Conservation (phyloP, 2,113 vertebrate species). For the Apistogramma diplotaenia region DNA sequence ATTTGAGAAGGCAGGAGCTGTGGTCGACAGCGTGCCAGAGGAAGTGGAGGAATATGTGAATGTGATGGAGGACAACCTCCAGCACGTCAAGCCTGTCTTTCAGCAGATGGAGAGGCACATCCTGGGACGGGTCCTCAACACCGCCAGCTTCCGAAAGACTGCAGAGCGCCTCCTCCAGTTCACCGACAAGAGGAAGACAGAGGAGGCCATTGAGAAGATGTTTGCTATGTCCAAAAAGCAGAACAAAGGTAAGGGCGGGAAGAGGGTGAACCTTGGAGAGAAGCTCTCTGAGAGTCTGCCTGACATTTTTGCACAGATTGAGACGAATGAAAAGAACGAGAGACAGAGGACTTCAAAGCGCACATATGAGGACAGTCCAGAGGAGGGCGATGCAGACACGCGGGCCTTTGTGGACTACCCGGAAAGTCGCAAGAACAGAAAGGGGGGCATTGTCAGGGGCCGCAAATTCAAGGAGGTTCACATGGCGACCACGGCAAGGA, state of each 20-base stretch:
- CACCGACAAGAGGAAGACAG: constrained; percentile 89
- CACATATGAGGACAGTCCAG: constrained; percentile 84
- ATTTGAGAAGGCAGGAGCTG: constrained; percentile 80
- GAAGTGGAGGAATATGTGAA: constrained; percentile 86
- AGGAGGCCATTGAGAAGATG: constrained; percentile 88
- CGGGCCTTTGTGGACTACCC: constrained; percentile 89
- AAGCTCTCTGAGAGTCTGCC: constrained; percentile 85
- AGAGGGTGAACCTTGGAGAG: constrained; percentile 78
- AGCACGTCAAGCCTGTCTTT: constrained; percentile 91
- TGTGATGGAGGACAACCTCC: constrained; percentile 87
- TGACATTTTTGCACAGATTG: constrained; percentile 95
- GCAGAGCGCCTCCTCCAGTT: constrained; percentile 89
- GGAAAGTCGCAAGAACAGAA: constrained; percentile 81
- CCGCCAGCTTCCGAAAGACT: constrained; percentile 85
- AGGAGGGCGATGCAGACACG: constrained; percentile 86
- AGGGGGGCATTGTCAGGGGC: constrained; percentile 67
- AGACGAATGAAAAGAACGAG: constrained; percentile 88
- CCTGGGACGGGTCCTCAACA: constrained; percentile 87
- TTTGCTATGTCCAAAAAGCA: constrained; percentile 85
- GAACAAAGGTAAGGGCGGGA: constrained; percentile 78
- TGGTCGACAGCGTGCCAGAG: constrained; percentile 61
- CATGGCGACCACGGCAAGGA: constrained; percentile 72
- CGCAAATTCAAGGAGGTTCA: constrained; percentile 78
- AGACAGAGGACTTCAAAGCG: constrained; percentile 84
- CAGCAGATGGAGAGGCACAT: constrained; percentile 93